Evolutionary conservation across 2,113 vertebrate species (phyloP).

Genomic region (Ameiurus melas): DNA sequence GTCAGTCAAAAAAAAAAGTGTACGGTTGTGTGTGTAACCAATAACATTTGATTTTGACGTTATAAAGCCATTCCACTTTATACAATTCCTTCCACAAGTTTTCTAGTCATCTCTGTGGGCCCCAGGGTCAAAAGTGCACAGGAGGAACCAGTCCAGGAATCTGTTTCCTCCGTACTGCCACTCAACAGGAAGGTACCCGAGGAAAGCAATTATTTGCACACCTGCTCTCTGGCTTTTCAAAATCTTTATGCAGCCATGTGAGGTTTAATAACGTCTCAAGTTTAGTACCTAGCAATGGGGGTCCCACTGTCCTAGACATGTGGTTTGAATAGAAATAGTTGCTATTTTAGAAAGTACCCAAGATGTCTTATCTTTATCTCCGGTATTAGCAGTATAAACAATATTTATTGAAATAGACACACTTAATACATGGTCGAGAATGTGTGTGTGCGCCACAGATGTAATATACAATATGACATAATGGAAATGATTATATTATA

Average conservation of each 20-base stretch:
- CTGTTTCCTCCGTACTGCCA: neutral
- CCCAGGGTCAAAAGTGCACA: slow-evolving; percentile 58
- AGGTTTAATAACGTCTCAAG: neutral
- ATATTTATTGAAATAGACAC: neutral
- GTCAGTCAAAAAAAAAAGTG: no score
- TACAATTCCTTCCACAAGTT: neutral
- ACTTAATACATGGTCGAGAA: neutral
- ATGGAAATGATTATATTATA: neutral
- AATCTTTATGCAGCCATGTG: slow-evolving; percentile 1
- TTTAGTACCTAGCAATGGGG: neutral
- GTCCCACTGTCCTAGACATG: neutral
- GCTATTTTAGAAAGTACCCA: neutral
- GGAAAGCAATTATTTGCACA: slow-evolving; percentile 52
- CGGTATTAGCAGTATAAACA: neutral
- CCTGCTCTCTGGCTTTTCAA: slow-evolving; percentile 29
- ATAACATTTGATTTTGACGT: no score
- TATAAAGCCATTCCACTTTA: neutral
- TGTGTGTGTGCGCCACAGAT: neutral
- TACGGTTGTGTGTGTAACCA: no score
- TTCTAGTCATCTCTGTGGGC: slow-evolving; percentile 3
- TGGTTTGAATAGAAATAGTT: neutral
- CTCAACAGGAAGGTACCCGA: slow-evolving; percentile 36
- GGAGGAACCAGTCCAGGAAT: slow-evolving; percentile 24
- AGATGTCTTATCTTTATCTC: neutral
- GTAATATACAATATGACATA: neutral